Percentiles rank a stretch among this genome's conserved stretches.
phyloP scores from a whole-genome alignment of 2,888 invertebrate species.

The Zygothrica quintamaculata region DNA sequence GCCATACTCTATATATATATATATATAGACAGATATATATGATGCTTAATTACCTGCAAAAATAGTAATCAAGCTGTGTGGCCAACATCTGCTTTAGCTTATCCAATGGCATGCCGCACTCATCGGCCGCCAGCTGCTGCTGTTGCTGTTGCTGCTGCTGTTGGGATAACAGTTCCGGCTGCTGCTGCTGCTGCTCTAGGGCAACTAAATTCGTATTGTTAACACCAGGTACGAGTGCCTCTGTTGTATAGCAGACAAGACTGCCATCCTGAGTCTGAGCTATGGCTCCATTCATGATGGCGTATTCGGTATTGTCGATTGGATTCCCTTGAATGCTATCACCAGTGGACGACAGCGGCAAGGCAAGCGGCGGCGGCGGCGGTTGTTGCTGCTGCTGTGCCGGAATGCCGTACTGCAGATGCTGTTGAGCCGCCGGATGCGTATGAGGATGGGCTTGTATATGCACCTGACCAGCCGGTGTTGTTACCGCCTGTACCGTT shows the following conservation, averaged over 20 bases:
- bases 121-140: slow-evolving; percentile 81
- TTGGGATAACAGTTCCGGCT: slow-evolving; percentile 53
- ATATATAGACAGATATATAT: no score
- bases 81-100: slow-evolving; percentile 92
- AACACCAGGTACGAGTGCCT: slow-evolving; percentile 73
- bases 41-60: slow-evolving; percentile 90
- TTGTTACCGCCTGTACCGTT: slow-evolving; percentile 62
- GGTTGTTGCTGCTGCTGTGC: slow-evolving; percentile 41
- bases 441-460: slow-evolving; percentile 41
- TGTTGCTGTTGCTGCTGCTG: slow-evolving; percentile 50
- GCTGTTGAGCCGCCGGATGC: slow-evolving; percentile 54
- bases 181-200: slow-evolving; percentile 77
- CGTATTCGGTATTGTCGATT: slow-evolving; percentile 81
- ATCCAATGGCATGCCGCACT: slow-evolving; percentile 88
- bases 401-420: slow-evolving; percentile 69
- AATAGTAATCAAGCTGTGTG: slow-evolving; percentile 94
- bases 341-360: slow-evolving; percentile 49
- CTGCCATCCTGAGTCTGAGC: slow-evolving; percentile 81
- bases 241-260: slow-evolving; percentile 78
- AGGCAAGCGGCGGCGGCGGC: slow-evolving; percentile 30
- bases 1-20: no score
- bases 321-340: slow-evolving; percentile 47
- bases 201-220: slow-evolving; percentile 81
- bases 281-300: slow-evolving; percentile 83
- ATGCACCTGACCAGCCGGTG: slow-evolving; percentile 52